Base-by-base conservation (phyloP, 2,888 invertebrate species). In the Melipona bicolor region DNA sequence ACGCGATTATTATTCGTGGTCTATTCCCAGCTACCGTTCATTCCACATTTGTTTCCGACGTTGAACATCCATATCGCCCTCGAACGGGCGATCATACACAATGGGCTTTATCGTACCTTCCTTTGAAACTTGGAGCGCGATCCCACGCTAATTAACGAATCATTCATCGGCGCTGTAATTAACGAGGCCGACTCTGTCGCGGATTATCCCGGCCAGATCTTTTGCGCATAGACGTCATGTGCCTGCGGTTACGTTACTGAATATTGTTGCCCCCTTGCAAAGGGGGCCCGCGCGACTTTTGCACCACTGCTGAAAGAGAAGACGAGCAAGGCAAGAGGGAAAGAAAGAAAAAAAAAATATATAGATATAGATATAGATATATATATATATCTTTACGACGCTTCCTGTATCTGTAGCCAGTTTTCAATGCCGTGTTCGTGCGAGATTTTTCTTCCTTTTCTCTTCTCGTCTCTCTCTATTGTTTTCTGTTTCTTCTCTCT, bases 91-190 rank as follows among this genome's bases (percentile, higher is more conserved):
- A 91, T 92, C 91, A 90, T 85, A 90, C 90, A 92, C 92, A 92
- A 92, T 92, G 89, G 91, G 89, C 93, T 93, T 92, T 93, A 93
- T 92, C 91, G 91, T 90, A 88, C 88, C 89, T 90, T 91, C 90
- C 92, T 92, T 92, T 93, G 90, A 92, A 92, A 91, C 84, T 88
- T 87, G 84, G 84, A 86, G 89, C 90, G 88, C 90, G 91, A 92
- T 93, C 89, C 91, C 89, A 92, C 90, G 92, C 93, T 94, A 94
- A 94, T 94, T 94, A 93, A 93, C 93, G 91, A 93, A 92, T 93
- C 92, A 93, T 92, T 93, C 92, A 92, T 92, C 90, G 90, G 83
- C 82, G 86, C 89, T 90, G 92, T 93, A 92, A 93, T 93, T 93
- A 92, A 92, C 91, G 91, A 91, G 90, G 86, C 89, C 83, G 89